These are phyloP conservation scores for Drosophila pallidifrons DNA, from an alignment of 1,140 invertebrate genomes.

Conservation along the genomic window DNA sequence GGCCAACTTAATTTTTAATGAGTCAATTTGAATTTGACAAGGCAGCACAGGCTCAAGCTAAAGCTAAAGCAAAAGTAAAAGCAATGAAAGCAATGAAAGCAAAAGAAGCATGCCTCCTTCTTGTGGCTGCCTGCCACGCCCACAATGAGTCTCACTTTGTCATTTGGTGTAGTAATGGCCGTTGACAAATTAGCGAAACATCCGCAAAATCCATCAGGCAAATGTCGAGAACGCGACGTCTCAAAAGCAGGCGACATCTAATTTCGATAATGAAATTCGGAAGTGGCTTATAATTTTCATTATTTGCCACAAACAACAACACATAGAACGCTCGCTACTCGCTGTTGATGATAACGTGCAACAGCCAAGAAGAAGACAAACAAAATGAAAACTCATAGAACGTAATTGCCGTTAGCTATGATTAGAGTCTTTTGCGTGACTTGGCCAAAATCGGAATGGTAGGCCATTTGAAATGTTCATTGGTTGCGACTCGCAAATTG, in stretches of 20 bases:
- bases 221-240: constrained; percentile 6
- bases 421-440: constrained; percentile 66
- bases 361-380: constrained; percentile 20
- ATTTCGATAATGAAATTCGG: constrained; percentile 83
- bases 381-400: constrained; percentile 63
- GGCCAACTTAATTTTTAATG: constrained; percentile 81
- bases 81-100: background rate
- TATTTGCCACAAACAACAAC: constrained; percentile 62
- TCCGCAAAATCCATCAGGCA: constrained; percentile 71
- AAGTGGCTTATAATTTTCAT: constrained; percentile 79
- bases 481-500: constrained; percentile 59
- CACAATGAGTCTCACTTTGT: constrained; percentile 71
- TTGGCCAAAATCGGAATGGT: constrained; percentile 52
- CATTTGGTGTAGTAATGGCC: constrained; percentile 63
- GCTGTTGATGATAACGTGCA: constrained; percentile 29
- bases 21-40: constrained; percentile 83
- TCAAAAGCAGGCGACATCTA: constrained; percentile 57
- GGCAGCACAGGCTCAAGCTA: constrained; percentile 32
- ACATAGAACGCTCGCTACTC: constrained; percentile 6
- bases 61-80: too few species aligned
- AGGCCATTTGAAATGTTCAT: constrained; percentile 34
- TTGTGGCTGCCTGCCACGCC: constrained; percentile 46
- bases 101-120: constrained; percentile 41
- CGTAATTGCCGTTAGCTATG: constrained; percentile 72
- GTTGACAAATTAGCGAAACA: constrained; percentile 79